Evolutionary conservation across 2,797 vertebrate species (phyloP), one percentile per base, ranked within the genome.

Genomic region (Neostethus bicornis): DNA sequence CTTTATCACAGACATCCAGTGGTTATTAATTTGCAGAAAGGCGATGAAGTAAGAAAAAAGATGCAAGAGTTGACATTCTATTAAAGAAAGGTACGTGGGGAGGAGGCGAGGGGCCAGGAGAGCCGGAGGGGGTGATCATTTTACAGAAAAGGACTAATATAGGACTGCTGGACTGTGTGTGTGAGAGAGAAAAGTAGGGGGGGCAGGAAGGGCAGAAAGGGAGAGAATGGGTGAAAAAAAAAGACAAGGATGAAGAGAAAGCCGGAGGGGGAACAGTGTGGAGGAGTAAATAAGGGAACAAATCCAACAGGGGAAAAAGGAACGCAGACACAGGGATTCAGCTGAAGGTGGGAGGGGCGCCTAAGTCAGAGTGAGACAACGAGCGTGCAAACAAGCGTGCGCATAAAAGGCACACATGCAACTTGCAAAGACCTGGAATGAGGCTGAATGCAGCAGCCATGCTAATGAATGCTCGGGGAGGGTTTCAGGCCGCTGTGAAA

Each of bases 401-500:
- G 57, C 17, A 34, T 42, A 53, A n/a, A 17, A 65, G n/a, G 23
- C 66, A 74, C 42, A 65, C 58, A 67, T 42, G 61, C 79, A 79
- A 79, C 66, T n/a, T 70, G 86, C 83, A 81, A 66, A 80, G 82
- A 83, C 78, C 80, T 81, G 79, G 70, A 80, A 81, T 87, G 81
- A 88, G 79, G 81, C 73, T 75, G 77, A 84, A 89, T 83, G 89
- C 86, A 88, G 82, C 76, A 82, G 77, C 90, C 87, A 91, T 92
- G 89, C 86, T 88, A 91, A 93, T 93, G 87, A 90, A 87, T 77
- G 78, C 85, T 85, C 24, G 73, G 83, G 84, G 79, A 87, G 80
- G 85, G 82, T 77, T 87, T 85, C 79, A 83, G 87, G 83, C 67
- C 65, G 51, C 88, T 84, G 84, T 92, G 88, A 92, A 92, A 91